A percentile compares a stretch with the other conserved stretches of the same genome.
These are phyloP conservation scores for Trichonephila inaurata DNA, from an alignment of 1,140 invertebrate species.

Conservation along the genomic window DNA sequence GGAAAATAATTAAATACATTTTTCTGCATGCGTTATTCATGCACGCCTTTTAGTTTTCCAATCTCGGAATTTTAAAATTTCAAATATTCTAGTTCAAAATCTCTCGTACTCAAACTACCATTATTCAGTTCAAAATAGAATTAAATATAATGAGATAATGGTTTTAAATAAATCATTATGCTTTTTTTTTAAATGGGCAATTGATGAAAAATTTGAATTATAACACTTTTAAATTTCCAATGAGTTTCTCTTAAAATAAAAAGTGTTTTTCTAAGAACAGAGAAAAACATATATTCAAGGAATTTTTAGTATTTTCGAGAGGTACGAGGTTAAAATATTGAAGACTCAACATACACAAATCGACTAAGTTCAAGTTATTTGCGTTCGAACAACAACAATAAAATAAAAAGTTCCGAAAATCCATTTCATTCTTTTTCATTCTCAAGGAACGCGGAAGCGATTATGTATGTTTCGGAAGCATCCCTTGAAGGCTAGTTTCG, in stretches of 20 bases:
- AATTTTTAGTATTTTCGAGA: not conserved
- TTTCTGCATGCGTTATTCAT: no score
- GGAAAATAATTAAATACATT: no score
- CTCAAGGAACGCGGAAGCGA: not conserved
- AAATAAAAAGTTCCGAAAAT: not conserved
- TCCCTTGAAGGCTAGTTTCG: not conserved
- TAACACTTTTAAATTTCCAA: no score
- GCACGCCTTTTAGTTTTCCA: no score
- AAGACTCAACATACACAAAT: not conserved
- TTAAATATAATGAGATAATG: no score
- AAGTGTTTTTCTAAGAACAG: not conserved
- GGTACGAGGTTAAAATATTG: not conserved
- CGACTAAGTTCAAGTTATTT: not conserved
- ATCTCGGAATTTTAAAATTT: no score
- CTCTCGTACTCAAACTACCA: not conserved
- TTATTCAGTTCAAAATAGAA: no score
- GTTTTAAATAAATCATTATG: no score
- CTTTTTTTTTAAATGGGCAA: no score
- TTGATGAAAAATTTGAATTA: no score
- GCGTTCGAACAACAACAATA: not conserved
- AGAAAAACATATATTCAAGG: not conserved
- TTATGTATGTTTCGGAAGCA: not conserved
- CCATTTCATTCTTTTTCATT: not conserved
- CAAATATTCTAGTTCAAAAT: not conserved
- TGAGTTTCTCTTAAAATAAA: not conserved